phyloP scores from a whole-genome alignment of 2,113 vertebrate genomes.

The Nipponia nippon region DNA sequence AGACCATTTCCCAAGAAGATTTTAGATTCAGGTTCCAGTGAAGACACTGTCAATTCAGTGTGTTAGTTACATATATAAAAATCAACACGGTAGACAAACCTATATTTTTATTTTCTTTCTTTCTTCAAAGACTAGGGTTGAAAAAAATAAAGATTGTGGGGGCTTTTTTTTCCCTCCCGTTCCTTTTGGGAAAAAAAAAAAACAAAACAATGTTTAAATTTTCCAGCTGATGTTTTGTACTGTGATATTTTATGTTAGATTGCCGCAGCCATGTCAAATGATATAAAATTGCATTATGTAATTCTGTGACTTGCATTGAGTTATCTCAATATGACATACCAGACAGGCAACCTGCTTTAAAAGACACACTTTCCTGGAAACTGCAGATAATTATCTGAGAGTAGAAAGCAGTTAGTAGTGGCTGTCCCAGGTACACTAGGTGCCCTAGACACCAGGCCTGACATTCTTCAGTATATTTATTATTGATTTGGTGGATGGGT shows the following conservation, averaged over 20 bases:
- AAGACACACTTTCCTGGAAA: conserved; percentile 14
- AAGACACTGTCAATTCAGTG: neutral
- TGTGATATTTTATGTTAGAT: conserved; percentile 61
- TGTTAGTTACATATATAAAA: neutral
- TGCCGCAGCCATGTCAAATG: conserved; percentile 61
- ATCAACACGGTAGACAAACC: neutral
- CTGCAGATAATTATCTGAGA: conserved; percentile 39
- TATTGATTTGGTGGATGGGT: conserved; percentile 14
- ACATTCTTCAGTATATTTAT: conserved; percentile 18
- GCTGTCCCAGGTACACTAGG: neutral
- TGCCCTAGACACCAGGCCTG: neutral
- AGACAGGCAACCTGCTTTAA: conserved; percentile 26
- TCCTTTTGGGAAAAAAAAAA: neutral
- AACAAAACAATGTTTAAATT: conserved; percentile 60
- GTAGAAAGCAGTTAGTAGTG: conserved; percentile 3
- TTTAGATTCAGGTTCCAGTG: neutral
- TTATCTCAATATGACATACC: conserved; percentile 47
- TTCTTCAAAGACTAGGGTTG: neutral
- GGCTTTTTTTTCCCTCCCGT: neutral
- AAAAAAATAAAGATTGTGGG: conserved; percentile 14
- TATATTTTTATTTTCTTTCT: neutral
- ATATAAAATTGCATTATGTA: conserved; percentile 53
- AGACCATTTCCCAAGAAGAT: neutral
- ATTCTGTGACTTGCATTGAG: conserved; percentile 46
- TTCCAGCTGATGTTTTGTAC: conserved; percentile 57